Evolutionary conservation across 2,888 invertebrate genomes (phyloP).

Genomic region (Marasmarcha lunaedactyla): DNA sequence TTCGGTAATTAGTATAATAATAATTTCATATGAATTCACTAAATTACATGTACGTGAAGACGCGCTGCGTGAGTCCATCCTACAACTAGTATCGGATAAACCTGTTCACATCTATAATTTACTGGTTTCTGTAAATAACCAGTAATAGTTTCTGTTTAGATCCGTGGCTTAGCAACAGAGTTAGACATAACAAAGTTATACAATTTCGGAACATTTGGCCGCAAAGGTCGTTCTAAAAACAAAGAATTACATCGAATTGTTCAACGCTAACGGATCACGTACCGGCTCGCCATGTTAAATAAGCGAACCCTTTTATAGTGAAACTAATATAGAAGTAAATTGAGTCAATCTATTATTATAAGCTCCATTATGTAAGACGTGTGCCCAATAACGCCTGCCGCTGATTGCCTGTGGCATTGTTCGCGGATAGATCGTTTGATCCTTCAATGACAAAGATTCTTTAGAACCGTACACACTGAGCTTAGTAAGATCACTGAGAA

Average conservation of each 20-base stretch:
- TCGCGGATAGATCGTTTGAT: constrained; percentile 21
- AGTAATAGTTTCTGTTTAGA: not conserved
- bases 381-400: constrained; percentile 24
- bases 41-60: constrained; percentile 40
- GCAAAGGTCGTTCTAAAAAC: constrained; percentile 21
- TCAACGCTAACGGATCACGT: constrained; percentile 12
- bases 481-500: not conserved
- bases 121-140: not conserved
- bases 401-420: constrained; percentile 28
- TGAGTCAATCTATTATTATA: not conserved
- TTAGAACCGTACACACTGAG: constrained; percentile 24
- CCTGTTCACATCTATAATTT: constrained; percentile 10
- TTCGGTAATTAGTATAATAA: constrained; percentile 61
- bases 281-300: constrained; percentile 30
- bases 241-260: constrained; percentile 34
- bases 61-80: constrained; percentile 20
- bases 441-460: constrained; percentile 27
- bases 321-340: constrained; percentile 5
- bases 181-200: constrained; percentile 37
- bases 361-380: constrained; percentile 24
- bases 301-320: constrained; percentile 19
- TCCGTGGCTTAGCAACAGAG: constrained; percentile 12
- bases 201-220: constrained; percentile 28
- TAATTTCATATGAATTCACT: constrained; percentile 52
- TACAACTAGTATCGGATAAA: constrained; percentile 18